Conservation (phyloP, 2,113 vertebrate species). For the Peromyscus leucopus region DNA sequence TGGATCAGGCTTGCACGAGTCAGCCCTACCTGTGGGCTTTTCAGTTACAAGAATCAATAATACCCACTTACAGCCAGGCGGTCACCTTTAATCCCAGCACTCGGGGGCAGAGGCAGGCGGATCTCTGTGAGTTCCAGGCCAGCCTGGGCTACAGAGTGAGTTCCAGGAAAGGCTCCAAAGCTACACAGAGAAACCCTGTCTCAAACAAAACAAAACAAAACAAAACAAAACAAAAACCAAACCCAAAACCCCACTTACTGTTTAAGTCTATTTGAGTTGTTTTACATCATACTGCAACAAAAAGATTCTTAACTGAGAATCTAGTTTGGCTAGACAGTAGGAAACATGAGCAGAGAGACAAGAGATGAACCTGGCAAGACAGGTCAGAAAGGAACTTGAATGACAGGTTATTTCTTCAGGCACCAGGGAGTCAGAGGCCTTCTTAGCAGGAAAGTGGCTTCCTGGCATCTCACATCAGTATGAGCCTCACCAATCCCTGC, state of each 20-base stretch:
- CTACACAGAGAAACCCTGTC: no score
- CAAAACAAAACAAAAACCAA: no score
- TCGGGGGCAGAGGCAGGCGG: no score
- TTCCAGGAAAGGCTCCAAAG: no score
- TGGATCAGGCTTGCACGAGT: not conserved
- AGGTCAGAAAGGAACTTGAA: not conserved
- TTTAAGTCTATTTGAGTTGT: constrained; percentile 57
- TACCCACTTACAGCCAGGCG: not conserved
- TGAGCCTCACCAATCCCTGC: not conserved
- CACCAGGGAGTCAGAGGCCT: not conserved
- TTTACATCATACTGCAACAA: constrained; percentile 60
- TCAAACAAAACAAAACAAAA: no score
- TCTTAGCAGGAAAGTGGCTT: not conserved
- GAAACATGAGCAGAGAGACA: constrained; percentile 48
- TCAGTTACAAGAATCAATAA: constrained; percentile 55
- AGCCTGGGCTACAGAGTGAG: no score
- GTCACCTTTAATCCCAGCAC: no score
- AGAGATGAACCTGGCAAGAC: not conserved
- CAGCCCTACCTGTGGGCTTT: constrained; percentile 34
- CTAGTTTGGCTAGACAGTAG: constrained; percentile 27
- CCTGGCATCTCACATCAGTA: not conserved
- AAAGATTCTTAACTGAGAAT: constrained; percentile 68
- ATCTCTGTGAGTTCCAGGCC: no score
- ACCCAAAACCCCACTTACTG: not conserved
- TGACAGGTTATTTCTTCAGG: not conserved